These are phyloP conservation scores for Manis crassicaudata DNA, from an alignment of 2,797 vertebrate species.

Conservation along the genomic window DNA sequence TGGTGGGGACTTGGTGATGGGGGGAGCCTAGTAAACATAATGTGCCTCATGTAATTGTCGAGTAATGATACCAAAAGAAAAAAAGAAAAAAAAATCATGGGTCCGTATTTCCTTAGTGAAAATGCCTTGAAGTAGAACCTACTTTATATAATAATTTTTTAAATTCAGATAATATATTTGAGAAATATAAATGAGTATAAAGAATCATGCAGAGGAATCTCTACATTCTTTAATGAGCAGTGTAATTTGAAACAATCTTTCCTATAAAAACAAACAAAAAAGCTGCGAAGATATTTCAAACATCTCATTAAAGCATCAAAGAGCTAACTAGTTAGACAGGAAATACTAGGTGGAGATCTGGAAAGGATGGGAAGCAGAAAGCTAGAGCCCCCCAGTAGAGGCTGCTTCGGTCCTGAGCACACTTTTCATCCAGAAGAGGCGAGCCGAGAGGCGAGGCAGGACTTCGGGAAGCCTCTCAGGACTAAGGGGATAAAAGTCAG, in stretches of 20 bases:
- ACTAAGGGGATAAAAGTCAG: not conserved
- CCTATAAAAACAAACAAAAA: not conserved
- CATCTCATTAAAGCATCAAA: not conserved
- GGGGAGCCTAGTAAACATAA: too few relatives aligned
- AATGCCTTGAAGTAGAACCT: not conserved
- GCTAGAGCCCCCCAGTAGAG: not conserved
- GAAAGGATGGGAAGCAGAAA: not conserved
- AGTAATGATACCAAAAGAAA: too few relatives aligned
- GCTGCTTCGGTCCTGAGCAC: not conserved
- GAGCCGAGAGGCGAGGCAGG: not conserved
- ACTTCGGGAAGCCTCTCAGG: not conserved
- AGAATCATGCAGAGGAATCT: not conserved
- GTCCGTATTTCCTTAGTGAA: not conserved
- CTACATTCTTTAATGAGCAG: not conserved
- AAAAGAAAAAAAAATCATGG: not conserved
- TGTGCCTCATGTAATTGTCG: too few relatives aligned
- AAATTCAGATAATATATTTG: not conserved
- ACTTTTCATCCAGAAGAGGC: not conserved
- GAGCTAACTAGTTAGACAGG: not conserved
- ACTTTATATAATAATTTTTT: not conserved
- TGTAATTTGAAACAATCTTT: slow-evolving; percentile 12
- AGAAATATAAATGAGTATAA: not conserved
- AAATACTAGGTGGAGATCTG: not conserved
- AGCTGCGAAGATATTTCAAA: not conserved
- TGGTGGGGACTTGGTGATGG: too few relatives aligned